Evolutionary conservation across 2,797 vertebrate genomes (phyloP).

Genomic region (Poecilia wingei): DNA sequence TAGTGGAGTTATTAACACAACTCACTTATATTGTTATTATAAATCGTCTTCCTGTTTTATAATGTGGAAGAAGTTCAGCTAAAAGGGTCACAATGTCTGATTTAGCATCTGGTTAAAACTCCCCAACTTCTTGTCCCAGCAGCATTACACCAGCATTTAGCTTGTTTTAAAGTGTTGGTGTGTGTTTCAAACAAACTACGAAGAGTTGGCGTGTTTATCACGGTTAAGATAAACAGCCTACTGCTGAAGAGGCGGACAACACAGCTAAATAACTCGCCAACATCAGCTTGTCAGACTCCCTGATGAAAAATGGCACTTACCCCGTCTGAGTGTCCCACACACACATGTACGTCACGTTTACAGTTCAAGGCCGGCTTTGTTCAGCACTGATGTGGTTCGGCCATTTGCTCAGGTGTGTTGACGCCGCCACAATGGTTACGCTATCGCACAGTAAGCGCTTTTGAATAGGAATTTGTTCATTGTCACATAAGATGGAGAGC

Average conservation of each 20-base stretch:
- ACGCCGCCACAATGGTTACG: constrained; percentile 64
- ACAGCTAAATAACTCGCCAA: constrained; percentile 2
- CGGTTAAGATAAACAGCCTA: constrained; percentile 4
- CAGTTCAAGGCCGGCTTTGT: constrained; percentile 65
- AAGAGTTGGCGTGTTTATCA: neutral
- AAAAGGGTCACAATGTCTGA: neutral
- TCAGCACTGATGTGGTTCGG: constrained; percentile 44
- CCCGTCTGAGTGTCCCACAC: constrained; percentile 10
- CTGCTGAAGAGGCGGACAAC: neutral
- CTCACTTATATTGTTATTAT: neutral
- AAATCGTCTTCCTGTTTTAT: neutral
- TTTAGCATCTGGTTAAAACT: neutral
- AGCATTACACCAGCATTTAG: neutral
- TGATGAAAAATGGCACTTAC: constrained; percentile 10
- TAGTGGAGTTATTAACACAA: neutral
- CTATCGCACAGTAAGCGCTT: constrained; percentile 77
- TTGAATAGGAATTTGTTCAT: constrained; percentile 81
- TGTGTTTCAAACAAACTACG: neutral
- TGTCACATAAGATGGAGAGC: constrained; percentile 80
- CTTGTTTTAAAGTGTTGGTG: neutral
- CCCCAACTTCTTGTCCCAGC: neutral
- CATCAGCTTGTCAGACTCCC: constrained; percentile 33
- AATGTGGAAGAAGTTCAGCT: neutral
- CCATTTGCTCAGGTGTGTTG: constrained; percentile 77
- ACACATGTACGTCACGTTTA: constrained; percentile 51